Evolutionary conservation across 2,888 invertebrate species (phyloP).

Genomic region (Apodemia zela): DNA sequence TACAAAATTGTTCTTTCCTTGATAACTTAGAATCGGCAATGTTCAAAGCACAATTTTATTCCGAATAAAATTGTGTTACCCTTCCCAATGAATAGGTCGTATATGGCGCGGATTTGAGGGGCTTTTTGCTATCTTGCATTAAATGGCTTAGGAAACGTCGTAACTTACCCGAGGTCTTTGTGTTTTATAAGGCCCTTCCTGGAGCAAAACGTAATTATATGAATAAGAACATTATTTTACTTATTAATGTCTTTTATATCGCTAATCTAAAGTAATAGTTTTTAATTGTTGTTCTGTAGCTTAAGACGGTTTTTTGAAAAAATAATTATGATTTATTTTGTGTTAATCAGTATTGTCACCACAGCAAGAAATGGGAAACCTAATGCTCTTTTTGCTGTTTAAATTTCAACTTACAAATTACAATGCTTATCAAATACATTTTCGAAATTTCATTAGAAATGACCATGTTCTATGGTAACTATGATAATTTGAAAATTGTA

Average conservation of each 20-base stretch:
- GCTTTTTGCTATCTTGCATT: slow-evolving; percentile 51
- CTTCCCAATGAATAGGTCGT: slow-evolving; percentile 61
- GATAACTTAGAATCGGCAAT: slow-evolving; percentile 67
- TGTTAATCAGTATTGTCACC: too few species aligned
- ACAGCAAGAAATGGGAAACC: too few species aligned
- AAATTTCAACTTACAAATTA: too few species aligned
- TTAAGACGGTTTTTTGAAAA: too few species aligned
- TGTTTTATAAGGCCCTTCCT: slow-evolving; percentile 57
- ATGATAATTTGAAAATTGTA: too few species aligned
- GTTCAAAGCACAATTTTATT: slow-evolving; percentile 74
- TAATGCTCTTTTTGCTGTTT: too few species aligned
- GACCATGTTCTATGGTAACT: too few species aligned
- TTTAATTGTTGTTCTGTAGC: not conserved
- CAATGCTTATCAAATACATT: too few species aligned
- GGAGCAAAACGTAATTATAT: slow-evolving; percentile 9
- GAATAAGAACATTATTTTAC: slow-evolving; percentile 1
- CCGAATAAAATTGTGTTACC: slow-evolving; percentile 76
- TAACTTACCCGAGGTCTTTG: slow-evolving; percentile 59
- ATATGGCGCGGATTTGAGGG: slow-evolving; percentile 64
- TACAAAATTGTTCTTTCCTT: slow-evolving; percentile 41
- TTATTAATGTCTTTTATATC: slow-evolving; percentile 6
- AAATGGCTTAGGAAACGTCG: slow-evolving; percentile 55
- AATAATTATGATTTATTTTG: too few species aligned
- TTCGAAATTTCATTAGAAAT: too few species aligned
- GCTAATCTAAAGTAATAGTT: not conserved